Conservation (phyloP, 2,113 vertebrate species). For the Panthera tigris region DNA sequence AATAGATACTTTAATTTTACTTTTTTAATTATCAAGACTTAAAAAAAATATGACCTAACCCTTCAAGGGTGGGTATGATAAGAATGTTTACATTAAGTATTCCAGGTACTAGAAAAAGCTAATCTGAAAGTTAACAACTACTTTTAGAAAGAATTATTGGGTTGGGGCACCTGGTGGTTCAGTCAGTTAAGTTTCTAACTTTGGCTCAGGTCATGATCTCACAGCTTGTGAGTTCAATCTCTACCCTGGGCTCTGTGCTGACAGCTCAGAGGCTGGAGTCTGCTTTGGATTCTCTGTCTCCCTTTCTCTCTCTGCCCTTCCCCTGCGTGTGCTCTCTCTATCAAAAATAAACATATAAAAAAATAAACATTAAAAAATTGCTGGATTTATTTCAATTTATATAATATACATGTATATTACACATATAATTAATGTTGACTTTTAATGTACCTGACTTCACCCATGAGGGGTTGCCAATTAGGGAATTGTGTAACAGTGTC, state of each 20-base stretch:
- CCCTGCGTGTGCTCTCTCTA: too few species aligned
- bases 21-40: background rate
- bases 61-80: background rate
- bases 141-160: background rate
- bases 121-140: background rate
- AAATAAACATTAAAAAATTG: too few species aligned
- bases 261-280: too few species aligned
- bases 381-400: background rate
- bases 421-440: constrained; percentile 54
- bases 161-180: too few species aligned
- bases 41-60: background rate
- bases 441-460: constrained; percentile 60
- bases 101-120: background rate
- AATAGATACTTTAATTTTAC: background rate
- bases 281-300: too few species aligned
- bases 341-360: too few species aligned
- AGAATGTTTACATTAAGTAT: background rate
- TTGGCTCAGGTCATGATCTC: too few species aligned
- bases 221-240: too few species aligned
- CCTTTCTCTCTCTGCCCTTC: too few species aligned
- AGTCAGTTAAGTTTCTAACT: too few species aligned
- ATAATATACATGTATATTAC: background rate
- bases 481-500: constrained; percentile 52
- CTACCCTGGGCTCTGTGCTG: too few species aligned
- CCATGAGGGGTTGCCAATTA: constrained; percentile 57